Evolutionary conservation across 2,797 vertebrate genomes (phyloP), one percentile per base, ranked within the genome.

Genomic region (Phrynocephalus guinanensis): DNA sequence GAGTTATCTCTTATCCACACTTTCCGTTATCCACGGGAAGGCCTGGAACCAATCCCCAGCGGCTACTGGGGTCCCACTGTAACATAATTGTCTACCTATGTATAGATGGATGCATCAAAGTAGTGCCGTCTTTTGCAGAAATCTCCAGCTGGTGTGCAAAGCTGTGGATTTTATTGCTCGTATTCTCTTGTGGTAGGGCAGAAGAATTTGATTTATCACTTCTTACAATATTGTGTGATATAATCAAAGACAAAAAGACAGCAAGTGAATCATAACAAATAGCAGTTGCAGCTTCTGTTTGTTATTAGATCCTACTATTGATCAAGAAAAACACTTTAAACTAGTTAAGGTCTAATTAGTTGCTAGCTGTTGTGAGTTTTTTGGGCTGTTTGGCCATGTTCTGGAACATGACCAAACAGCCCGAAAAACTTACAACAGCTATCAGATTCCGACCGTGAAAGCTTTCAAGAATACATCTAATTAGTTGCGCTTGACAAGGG

Each of bases 221-320:
- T 84, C 76, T 76, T 52, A 76, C 24, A 44, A 24, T 56, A 28
- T 44, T 77, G 28, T 5, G 67, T 18, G 18, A 4, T 15, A 33
- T 85, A 82, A n/a, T 87, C 18, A 70, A 11, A 24, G 52, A 56
- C 30, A 44, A 60, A 30, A 73, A 71, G 76, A 60, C 66, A 87
- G 56, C 50, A 72, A 63, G 60, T 80, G 3, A 80, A 3, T 86
- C 26, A 3, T 66, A 86, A 67, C 80, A 81, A 70, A n/a, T 44
- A 81, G 52, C 22, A 33, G 71, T 86, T 72, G n/a, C 70, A 63
- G 56, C n/a, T 44, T n/a, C 3, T 24, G 18, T 72, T 63, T 80
- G 33, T 9, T 28, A 50, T 86, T 80, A 70, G 26, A 72, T 24
- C 10, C 52, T 48, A 63, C 63, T 63, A 66, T 80, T 44, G 78